These are phyloP conservation scores for Leptinotarsa undecemlineata DNA, from an alignment of 1,140 invertebrate genomes.

Conservation along the genomic window DNA sequence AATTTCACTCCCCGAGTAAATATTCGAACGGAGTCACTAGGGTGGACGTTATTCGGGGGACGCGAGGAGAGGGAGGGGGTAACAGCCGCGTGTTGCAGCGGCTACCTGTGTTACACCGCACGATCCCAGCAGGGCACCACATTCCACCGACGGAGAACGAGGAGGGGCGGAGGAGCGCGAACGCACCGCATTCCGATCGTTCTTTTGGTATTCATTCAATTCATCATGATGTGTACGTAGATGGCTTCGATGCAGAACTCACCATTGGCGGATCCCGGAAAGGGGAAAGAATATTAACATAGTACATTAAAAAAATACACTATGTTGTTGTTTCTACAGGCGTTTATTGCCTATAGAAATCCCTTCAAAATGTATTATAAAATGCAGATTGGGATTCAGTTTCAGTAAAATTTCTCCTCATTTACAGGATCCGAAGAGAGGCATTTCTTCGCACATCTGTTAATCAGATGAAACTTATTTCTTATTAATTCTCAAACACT, in stretches of 20 bases:
- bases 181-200: constrained; percentile 38
- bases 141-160: constrained; percentile 44
- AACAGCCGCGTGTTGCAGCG: constrained; percentile 42
- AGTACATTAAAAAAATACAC: no score
- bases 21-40: neutral
- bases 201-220: constrained; percentile 26
- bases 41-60: neutral
- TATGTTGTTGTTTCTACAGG: no score
- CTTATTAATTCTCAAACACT: neutral
- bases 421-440: neutral
- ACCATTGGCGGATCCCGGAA: no score
- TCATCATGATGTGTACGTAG: constrained; percentile 16
- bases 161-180: constrained; percentile 22
- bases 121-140: constrained; percentile 49
- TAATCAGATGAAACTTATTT: neutral
- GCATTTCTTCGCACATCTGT: neutral
- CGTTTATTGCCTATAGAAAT: no score
- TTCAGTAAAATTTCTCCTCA: neutral
- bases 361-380: no score
- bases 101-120: constrained; percentile 54
- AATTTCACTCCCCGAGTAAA: neutral
- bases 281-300: no score
- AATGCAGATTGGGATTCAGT: neutral
- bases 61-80: constrained; percentile 24
- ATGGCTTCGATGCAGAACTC: neutral